phyloP scores from a whole-genome alignment of 53 echinoderm and acorn worm genomes.

The Luidia sarsii region DNA sequence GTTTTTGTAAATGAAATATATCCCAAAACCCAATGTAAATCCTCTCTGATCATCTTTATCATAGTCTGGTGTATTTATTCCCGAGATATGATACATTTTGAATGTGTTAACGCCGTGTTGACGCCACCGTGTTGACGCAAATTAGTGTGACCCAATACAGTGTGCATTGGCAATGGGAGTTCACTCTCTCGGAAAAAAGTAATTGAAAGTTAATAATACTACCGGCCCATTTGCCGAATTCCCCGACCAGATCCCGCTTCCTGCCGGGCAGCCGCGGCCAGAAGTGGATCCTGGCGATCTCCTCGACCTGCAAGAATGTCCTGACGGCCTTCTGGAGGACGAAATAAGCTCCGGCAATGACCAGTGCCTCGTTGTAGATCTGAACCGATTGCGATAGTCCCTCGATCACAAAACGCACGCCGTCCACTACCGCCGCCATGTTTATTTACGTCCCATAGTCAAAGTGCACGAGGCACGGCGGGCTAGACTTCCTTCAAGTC shows the following conservation, averaged over 20 bases:
- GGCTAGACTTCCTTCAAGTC: constrained; percentile 14
- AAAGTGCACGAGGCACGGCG: neutral
- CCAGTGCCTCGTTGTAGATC: constrained; percentile 71
- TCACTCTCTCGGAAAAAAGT: too few relatives aligned
- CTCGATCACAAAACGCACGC: constrained; percentile 63
- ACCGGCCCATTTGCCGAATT: constrained; percentile 94
- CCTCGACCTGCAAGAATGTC: constrained; percentile 52
- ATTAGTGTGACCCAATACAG: too few relatives aligned
- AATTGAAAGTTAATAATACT: too few relatives aligned
- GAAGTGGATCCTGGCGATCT: constrained; percentile 68
- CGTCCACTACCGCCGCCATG: constrained; percentile 85
- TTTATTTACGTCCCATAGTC: neutral
- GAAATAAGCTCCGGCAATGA: constrained; percentile 76
- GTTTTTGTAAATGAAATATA: too few relatives aligned
- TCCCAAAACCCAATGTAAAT: too few relatives aligned
- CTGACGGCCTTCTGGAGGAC: constrained; percentile 67
- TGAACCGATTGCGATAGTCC: constrained; percentile 66
- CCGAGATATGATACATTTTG: too few relatives aligned
- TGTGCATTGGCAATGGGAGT: too few relatives aligned
- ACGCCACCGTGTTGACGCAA: too few relatives aligned
- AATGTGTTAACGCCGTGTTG: too few relatives aligned
- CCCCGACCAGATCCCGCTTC: constrained; percentile 61
- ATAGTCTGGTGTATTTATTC: too few relatives aligned
- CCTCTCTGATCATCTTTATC: too few relatives aligned
- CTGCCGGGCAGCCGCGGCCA: constrained; percentile 52